Evolutionary conservation across 2,113 vertebrate genomes (phyloP).

Genomic region (Cynocephalus volans): DNA sequence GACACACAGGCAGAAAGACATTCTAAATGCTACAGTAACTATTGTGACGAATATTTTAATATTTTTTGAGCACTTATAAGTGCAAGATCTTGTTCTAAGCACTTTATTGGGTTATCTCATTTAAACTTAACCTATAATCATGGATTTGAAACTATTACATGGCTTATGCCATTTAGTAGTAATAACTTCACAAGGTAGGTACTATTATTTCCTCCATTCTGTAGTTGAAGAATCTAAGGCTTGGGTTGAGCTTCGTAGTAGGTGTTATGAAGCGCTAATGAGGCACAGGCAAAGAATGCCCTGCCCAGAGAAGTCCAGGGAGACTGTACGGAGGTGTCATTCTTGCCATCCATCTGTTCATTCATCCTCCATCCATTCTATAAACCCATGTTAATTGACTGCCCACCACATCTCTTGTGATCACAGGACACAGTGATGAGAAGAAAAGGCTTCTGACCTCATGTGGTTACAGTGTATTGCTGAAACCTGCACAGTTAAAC

Average conservation of each 20-base stretch:
- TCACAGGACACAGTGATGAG: neutral
- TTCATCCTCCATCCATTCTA: neutral
- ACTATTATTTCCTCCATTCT: neutral
- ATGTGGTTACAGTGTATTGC: neutral
- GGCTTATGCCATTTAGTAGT: neutral
- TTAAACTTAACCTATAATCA: slow-evolving; percentile 52
- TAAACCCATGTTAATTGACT: neutral
- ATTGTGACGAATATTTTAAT: neutral
- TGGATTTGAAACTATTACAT: slow-evolving; percentile 44
- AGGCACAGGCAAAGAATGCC: neutral
- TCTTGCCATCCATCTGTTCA: neutral
- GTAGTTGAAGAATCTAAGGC: neutral
- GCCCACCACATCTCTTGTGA: neutral
- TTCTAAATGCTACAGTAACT: neutral
- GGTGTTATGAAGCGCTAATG: neutral
- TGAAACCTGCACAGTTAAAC: neutral
- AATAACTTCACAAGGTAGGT: neutral
- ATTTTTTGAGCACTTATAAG: neutral
- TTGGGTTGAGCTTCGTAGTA: neutral
- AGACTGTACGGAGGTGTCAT: neutral
- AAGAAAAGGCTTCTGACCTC: slow-evolving; percentile 22
- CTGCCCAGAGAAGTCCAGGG: neutral
- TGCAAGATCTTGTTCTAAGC: neutral
- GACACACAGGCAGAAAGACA: neutral
- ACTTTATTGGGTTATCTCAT: neutral